Evolutionary conservation across 1,140 invertebrate species (phyloP), one percentile per base, ranked within the genome.

Genomic region (Drosophila varians): DNA sequence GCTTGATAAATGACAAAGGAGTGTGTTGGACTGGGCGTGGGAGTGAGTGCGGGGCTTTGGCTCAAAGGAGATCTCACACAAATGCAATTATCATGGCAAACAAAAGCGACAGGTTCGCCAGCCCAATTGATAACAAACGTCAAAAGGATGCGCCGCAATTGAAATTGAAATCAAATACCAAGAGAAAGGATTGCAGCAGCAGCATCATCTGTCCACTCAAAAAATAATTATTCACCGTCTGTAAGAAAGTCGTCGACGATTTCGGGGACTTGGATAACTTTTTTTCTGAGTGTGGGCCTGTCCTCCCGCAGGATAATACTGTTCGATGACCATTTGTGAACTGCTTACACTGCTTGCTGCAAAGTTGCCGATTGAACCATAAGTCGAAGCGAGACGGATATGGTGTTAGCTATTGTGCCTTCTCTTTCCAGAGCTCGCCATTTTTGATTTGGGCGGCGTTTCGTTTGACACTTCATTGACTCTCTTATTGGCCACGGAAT

Each of bases 371-470:
- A 8, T 12, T 11, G 11, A 31, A 11, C 9, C 46, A 5, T 48
- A n/a, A 3, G 72, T 9, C 28, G 54, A 49, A 87, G 60, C 60
- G 74, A 53, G 78, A 69, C 31, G 12, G 46, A 23, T 36, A 53
- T 47, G 61, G 48, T 23, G 43, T 34, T 6, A 1, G 11, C 16
- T 3, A 46, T 31, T 38, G 45, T 54, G 72, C 65, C 66, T 43
- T 84, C 80, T 65, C 80, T 61, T 52, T 77, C 61, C 23, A 71
- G 62, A 80, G 74, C 82, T 88, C 83, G 83, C 83, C 83, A 88
- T 88, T 88, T 88, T 88, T 89, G 78, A 88, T 83, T 83, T 88
- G 83, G 83, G 83, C 80, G 80, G 82, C 66, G 84, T 86, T 89
- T 84, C 56, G 62, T 52, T 66, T 66, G 62, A 65, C 61, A 65